A percentile compares a stretch with the other conserved stretches of the same genome.
These are phyloP conservation scores for Napeogenes sylphis DNA, from an alignment of 2,888 invertebrate species.

Conservation along the genomic window DNA sequence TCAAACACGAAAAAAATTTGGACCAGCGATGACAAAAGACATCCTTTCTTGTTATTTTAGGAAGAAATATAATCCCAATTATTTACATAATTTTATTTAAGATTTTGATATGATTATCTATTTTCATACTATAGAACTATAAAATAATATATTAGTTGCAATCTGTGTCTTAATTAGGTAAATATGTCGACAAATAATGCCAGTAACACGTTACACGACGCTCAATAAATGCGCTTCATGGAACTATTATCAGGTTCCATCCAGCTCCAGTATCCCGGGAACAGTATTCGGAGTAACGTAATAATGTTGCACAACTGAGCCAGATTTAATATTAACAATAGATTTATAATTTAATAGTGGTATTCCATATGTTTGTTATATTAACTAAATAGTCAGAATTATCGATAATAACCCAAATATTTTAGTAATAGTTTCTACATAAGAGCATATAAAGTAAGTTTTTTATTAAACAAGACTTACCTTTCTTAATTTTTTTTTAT, in stretches of 20 bases:
- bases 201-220: slow-evolving; percentile 1
- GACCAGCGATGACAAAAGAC: slow-evolving; percentile 24
- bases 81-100: too few relatives aligned
- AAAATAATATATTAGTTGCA: too few relatives aligned
- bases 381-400: too few relatives aligned
- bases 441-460: too few relatives aligned
- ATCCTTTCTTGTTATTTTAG: slow-evolving; percentile 21
- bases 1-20: slow-evolving; percentile 23
- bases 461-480: too few relatives aligned
- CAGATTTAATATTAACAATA: slow-evolving; percentile 11
- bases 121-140: too few relatives aligned
- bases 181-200: slow-evolving; percentile 6
- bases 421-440: too few relatives aligned
- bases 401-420: too few relatives aligned
- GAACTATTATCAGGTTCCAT: slow-evolving; percentile 5
- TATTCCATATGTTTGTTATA: neutral
- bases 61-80: slow-evolving; percentile 22
- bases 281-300: slow-evolving; percentile 7
- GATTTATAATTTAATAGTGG: neutral
- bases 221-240: slow-evolving; percentile 8
- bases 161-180: neutral
- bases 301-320: slow-evolving; percentile 6
- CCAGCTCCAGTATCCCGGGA: slow-evolving; percentile 8
- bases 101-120: too few relatives aligned
- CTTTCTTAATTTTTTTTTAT: too few relatives aligned